Conservation (phyloP, 2,797 vertebrate species). For the Typhlichthys subterraneus region DNA sequence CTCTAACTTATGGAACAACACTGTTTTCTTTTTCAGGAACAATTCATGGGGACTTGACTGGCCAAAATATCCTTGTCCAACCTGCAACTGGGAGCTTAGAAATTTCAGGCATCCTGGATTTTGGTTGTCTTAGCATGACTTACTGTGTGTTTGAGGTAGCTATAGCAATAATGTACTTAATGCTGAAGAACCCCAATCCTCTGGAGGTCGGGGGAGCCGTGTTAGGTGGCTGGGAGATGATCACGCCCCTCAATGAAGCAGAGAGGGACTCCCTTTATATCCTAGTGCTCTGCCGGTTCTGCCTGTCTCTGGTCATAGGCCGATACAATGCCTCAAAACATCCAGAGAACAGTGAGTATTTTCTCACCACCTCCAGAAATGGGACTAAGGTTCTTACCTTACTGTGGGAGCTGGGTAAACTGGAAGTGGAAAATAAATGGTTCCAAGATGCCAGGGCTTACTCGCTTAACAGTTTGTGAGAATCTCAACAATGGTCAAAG, state of each 20-base stretch:
- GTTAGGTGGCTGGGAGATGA: slow-evolving; percentile 80
- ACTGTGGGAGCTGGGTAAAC: slow-evolving; percentile 76
- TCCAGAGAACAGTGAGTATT: slow-evolving; percentile 81
- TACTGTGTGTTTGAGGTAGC: slow-evolving; percentile 84
- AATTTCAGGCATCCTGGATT: slow-evolving; percentile 86
- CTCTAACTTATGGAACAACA: too few species aligned
- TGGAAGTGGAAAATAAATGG: slow-evolving; percentile 40
- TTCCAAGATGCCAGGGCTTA: too few species aligned
- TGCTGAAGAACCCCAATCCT: slow-evolving; percentile 80
- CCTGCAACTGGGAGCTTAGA: slow-evolving; percentile 44
- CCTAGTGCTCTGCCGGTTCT: slow-evolving; percentile 79
- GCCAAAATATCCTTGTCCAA: slow-evolving; percentile 72
- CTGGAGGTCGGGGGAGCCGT: slow-evolving; percentile 78
- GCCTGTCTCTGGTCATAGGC: slow-evolving; percentile 78
- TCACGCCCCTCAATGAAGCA: slow-evolving; percentile 64
- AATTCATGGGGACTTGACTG: too few species aligned
- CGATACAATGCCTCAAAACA: slow-evolving; percentile 49
- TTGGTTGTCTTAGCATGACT: slow-evolving; percentile 77
- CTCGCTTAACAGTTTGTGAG: too few species aligned
- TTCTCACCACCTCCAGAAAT: slow-evolving; percentile 73
- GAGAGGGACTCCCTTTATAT: slow-evolving; percentile 78
- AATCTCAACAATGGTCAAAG: too few species aligned
- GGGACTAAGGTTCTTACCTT: slow-evolving; percentile 68
- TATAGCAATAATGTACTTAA: slow-evolving; percentile 83
- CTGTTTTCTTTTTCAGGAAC: slow-evolving; percentile 37